Evolutionary conservation across 1,140 invertebrate genomes (phyloP), one percentile per base, ranked within the genome.

Genomic region (Sycobia sp.): DNA sequence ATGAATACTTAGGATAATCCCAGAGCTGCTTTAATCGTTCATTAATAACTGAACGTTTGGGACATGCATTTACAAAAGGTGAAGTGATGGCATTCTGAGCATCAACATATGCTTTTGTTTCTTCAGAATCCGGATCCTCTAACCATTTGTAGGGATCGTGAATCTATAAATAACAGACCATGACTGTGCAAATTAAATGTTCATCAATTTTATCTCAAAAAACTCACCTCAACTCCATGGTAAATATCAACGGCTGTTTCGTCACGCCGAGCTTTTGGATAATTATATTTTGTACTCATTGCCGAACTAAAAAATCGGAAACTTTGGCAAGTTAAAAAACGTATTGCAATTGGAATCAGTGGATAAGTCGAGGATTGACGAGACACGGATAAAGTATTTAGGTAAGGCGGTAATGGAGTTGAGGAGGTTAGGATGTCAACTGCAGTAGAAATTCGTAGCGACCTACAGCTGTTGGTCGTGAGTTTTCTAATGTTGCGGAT

Each of bases 1-100:
- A 93, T 0, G 92, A 91, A 81, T 92, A 97, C 80, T 97, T 98
- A 29, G 95, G 93, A 83, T 93, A 99, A 81, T 99, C 91, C 95
- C 95, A 98, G 3, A 98, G 82, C 69, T 96, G 89, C 0, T 91
- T 97, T 3, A 99, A 84, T 61, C 89, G 85, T 46, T 86, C 80
- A 70, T 90, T 87, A 41, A 98, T 88, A 68, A 88, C 86, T 11
- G 88, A 78, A 69, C 91, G 89, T 44, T 87, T 84, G 5, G 87
- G 82, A 74, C 92, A 97, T 16, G 84, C 82, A 65, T 93, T 85
- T 4, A 99, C 83, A 81, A 90, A 99, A 2, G 95, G 93, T 50
- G 85, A 81, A 11, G 95, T 95, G 16, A 99, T 85, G 22, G 87
- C 86, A 86, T 99, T 99, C 80, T 99, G 92, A 11, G 88, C 89